Evolutionary conservation across 2,797 vertebrate species (phyloP).

Genomic region (Heliangelus exortis): DNA sequence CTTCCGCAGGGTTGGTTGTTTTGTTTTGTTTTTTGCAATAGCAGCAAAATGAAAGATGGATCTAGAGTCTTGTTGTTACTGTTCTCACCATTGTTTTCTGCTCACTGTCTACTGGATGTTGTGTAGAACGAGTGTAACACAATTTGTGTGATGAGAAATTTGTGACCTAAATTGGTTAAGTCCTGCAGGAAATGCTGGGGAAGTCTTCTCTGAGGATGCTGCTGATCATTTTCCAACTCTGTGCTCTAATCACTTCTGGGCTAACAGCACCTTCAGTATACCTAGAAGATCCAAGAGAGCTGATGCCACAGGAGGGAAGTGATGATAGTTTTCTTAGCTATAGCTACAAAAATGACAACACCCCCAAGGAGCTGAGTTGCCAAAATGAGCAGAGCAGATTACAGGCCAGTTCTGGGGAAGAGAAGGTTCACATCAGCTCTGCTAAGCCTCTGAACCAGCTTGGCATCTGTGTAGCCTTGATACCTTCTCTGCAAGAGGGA

Average conservation of each 20-base stretch:
- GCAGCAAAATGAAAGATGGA: not conserved
- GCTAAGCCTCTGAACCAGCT: not conserved
- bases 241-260: not conserved
- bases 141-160: not conserved
- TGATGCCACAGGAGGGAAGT: not conserved
- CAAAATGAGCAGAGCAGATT: not conserved
- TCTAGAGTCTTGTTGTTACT: not conserved
- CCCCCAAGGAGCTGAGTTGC: not conserved
- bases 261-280: not conserved
- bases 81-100: not conserved
- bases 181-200: not conserved
- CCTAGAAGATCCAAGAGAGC: not conserved
- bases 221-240: not conserved
- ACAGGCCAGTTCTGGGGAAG: constrained; percentile 5
- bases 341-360: not conserved
- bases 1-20: not conserved
- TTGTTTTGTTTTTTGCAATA: not conserved
- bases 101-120: not conserved
- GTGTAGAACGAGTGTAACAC: not conserved
- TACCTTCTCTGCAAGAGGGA: not conserved
- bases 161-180: not conserved
- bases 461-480: not conserved
- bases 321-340: constrained; percentile 1
- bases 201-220: not conserved
- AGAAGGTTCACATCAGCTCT: not conserved